These are phyloP conservation scores for Mormyrus iriodes DNA, from an alignment of 2,113 vertebrate species.

Conservation along the genomic window DNA sequence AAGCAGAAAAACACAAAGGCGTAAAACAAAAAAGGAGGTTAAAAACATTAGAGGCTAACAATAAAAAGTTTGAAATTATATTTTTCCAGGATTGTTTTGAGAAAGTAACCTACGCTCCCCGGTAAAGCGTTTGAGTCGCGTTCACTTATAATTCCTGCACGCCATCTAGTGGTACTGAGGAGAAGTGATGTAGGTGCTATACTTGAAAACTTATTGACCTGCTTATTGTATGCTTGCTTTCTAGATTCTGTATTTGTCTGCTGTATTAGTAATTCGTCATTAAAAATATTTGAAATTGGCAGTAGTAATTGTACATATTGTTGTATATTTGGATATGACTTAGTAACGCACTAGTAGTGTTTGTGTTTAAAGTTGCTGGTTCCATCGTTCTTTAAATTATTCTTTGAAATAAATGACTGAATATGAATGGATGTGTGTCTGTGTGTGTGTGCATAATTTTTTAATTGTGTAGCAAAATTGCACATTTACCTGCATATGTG, in stretches of 20 bases:
- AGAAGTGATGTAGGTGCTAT: not conserved
- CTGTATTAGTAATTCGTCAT: not conserved
- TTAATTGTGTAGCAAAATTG: not conserved
- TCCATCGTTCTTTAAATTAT: not conserved
- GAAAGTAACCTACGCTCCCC: not conserved
- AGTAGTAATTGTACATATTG: not conserved
- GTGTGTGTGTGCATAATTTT: not conserved
- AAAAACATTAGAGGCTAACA: not conserved
- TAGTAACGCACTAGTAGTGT: not conserved
- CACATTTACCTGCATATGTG: not conserved
- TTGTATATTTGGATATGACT: not conserved
- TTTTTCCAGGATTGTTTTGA: not conserved
- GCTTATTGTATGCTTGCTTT: not conserved
- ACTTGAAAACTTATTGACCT: not conserved
- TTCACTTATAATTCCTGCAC: not conserved
- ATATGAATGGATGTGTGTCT: not conserved
- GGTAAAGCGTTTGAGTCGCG: not conserved
- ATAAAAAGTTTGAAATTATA: not conserved
- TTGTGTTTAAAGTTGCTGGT: not conserved
- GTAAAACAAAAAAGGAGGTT: not conserved
- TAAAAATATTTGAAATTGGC: not conserved
- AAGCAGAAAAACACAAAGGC: not conserved
- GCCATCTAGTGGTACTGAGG: slow-evolving; percentile 26
- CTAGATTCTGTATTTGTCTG: not conserved
- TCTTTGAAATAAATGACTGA: not conserved